phyloP scores from a whole-genome alignment of 1,140 invertebrate species.

The Triops cancriformis region DNA sequence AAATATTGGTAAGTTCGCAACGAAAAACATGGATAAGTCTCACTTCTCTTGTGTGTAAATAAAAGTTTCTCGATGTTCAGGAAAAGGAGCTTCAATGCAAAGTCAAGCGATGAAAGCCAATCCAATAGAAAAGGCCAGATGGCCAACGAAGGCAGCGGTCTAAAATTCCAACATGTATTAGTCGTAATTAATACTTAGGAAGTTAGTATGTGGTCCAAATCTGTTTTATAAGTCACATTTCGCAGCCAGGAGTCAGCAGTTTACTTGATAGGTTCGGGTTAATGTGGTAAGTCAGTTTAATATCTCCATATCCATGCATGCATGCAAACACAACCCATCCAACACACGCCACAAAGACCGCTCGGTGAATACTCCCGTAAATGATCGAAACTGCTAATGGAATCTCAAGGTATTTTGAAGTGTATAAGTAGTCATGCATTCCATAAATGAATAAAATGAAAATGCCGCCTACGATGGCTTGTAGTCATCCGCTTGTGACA shows the following conservation, averaged over 20 bases:
- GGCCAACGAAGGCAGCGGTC: conserved; percentile 27
- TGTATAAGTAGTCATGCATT: conserved; percentile 17
- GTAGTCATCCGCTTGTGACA: conserved; percentile 7
- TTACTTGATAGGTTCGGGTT: neutral
- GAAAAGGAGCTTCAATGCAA: conserved; percentile 30
- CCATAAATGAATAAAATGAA: conserved; percentile 23
- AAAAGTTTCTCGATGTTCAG: conserved; percentile 30
- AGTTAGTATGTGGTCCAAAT: neutral
- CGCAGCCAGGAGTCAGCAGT: conserved; percentile 55
- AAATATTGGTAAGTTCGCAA: neutral
- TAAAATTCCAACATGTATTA: conserved; percentile 15
- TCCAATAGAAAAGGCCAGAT: conserved; percentile 27
- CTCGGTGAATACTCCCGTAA: conserved; percentile 41
- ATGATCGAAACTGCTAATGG: conserved; percentile 43
- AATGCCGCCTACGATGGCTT: neutral
- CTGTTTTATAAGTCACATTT: conserved; percentile 54
- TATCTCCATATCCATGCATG: conserved; percentile 41
- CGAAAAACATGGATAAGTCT: neutral
- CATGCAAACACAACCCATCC: conserved; percentile 47
- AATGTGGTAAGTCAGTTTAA: neutral
- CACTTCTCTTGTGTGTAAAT: conserved; percentile 20
- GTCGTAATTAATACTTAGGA: neutral
- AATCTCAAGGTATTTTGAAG: conserved; percentile 36
- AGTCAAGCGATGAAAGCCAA: conserved; percentile 28
- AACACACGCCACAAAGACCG: conserved; percentile 40